Conservation (phyloP, 2,113 vertebrate genomes). For the Nipponia nippon region DNA sequence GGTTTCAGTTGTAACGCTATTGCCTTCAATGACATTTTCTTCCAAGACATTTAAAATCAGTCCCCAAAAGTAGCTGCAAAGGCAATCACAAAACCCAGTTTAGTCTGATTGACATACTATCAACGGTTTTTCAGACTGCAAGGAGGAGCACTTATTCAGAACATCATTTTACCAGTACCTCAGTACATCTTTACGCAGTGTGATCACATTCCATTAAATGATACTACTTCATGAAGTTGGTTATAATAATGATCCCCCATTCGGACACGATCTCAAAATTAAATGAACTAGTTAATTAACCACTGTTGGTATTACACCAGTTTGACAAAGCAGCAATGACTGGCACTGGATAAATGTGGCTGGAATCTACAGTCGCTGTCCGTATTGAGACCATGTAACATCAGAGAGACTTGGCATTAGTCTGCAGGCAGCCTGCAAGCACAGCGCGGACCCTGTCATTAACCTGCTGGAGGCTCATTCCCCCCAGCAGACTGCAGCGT, state of each 20-base stretch:
- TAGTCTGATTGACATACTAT: background rate
- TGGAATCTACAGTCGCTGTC: rapidly evolving
- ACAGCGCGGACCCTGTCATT: background rate
- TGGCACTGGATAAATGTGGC: background rate
- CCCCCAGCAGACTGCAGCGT: background rate
- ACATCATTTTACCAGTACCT: background rate
- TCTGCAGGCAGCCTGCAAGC: background rate
- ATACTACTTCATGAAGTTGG: background rate
- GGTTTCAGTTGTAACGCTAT: background rate
- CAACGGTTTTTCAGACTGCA: background rate
- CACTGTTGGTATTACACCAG: background rate
- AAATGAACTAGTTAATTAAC: background rate
- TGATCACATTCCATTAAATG: background rate
- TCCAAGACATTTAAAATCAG: background rate
- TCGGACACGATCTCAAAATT: background rate
- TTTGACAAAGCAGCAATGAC: background rate
- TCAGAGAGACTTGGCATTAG: background rate
- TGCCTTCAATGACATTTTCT: background rate
- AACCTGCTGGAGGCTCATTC: background rate
- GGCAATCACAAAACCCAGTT: background rate
- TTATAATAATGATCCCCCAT: background rate
- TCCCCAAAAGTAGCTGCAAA: background rate
- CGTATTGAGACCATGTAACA: rapidly evolving
- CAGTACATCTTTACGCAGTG: background rate
- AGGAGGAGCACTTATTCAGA: background rate